Percentiles rank a stretch among this genome's conserved stretches.
These are phyloP conservation scores for Schizopygopsis malacanthus DNA, from an alignment of 2,797 vertebrate genomes.

Conservation along the genomic window DNA sequence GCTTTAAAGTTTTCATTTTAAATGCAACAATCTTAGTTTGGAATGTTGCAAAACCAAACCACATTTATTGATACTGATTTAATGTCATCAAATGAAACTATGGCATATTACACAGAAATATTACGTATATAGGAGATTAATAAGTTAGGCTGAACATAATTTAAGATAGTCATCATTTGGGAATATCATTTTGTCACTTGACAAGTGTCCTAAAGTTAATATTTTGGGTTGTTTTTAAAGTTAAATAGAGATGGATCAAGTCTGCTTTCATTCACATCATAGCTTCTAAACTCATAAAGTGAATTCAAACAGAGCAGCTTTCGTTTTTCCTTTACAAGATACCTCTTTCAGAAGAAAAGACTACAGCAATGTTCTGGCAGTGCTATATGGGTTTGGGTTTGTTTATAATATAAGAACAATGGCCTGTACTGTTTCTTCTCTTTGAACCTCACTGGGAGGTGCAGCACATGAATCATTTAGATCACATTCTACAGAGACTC, in stretches of 20 bases:
- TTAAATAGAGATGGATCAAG: conserved; percentile 24
- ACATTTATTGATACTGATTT: conserved; percentile 51
- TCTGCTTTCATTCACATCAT: conserved; percentile 34
- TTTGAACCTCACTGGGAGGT: conserved; percentile 43
- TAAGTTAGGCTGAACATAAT: neutral
- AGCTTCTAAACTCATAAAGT: neutral
- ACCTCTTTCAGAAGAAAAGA: conserved; percentile 43
- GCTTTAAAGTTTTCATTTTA: conserved; percentile 25
- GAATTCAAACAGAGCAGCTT: conserved; percentile 22
- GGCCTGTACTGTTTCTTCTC: conserved; percentile 38
- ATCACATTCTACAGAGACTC: conserved; percentile 28
- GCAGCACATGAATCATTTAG: conserved; percentile 30
- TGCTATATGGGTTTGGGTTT: conserved; percentile 49
- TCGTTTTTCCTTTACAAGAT: conserved; percentile 12
- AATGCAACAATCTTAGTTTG: neutral
- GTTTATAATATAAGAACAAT: conserved; percentile 57
- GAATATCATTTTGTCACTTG: conserved; percentile 1
- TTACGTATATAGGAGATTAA: neutral
- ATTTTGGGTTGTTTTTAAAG: conserved; percentile 26
- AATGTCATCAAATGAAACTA: conserved; percentile 62
- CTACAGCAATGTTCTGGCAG: conserved; percentile 37
- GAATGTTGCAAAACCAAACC: conserved; percentile 62
- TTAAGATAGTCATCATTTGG: conserved; percentile 8
- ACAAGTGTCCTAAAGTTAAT: conserved; percentile 17
- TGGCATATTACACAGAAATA: conserved; percentile 46